phyloP scores from a whole-genome alignment of 2,888 invertebrate genomes.

The Nephrotoma appendiculata region DNA sequence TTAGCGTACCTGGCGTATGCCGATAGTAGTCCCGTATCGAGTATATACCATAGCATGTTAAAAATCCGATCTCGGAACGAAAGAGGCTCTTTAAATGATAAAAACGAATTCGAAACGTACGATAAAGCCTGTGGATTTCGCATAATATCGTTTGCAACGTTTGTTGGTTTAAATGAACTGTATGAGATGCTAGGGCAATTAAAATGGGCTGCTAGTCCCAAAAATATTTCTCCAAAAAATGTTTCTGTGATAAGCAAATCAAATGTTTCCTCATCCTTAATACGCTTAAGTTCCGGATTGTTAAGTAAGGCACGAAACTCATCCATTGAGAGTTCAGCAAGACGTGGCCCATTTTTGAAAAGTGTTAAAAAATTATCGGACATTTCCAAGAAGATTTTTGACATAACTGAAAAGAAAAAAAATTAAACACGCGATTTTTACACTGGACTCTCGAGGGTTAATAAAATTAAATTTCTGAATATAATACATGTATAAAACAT shows the following conservation, averaged over 20 bases:
- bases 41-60: neutral
- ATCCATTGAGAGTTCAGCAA: neutral
- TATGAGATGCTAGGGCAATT: neutral
- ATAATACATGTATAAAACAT: too few species aligned
- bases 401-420: neutral
- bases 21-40: neutral
- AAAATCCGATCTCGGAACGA: neutral
- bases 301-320: neutral
- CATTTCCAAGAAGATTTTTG: neutral
- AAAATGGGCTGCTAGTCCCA: neutral
- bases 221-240: neutral
- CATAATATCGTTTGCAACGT: neutral
- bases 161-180: conserved; percentile 1
- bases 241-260: neutral
- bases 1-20: too few species aligned
- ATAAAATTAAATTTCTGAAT: too few species aligned
- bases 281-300: neutral
- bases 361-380: neutral
- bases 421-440: neutral
- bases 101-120: neutral
- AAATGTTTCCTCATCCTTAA: neutral
- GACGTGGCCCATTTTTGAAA: neutral
- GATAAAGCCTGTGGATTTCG: neutral
- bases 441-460: neutral
- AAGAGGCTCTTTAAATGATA: neutral